Conservation (phyloP, 2,113 vertebrate species). For the Chlorodrepanis virens region DNA sequence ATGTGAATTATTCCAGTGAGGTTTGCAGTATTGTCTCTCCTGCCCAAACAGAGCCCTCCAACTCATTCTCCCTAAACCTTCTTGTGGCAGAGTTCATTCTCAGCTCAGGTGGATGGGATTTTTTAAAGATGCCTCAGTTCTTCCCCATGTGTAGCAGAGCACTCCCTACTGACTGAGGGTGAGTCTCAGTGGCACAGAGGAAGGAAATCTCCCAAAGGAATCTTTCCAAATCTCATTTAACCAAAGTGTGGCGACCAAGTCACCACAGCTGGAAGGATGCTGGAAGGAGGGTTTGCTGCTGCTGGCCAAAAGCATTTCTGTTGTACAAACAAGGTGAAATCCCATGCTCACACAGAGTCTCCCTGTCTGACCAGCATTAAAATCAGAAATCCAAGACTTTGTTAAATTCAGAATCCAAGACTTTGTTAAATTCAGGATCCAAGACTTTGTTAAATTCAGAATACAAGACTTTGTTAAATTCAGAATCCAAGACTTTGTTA, state of each 20-base stretch:
- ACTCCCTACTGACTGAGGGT: background rate
- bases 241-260: background rate
- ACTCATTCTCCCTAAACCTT: background rate
- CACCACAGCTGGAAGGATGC: background rate
- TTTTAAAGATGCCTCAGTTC: background rate
- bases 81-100: background rate
- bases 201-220: background rate
- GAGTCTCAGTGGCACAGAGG: background rate
- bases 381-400: background rate
- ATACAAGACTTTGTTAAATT: fast-evolving
- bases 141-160: fast-evolving
- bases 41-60: background rate
- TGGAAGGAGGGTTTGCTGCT: background rate
- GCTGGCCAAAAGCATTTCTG: background rate
- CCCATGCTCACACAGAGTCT: background rate
- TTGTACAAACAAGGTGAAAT: background rate
- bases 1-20: background rate
- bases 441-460: background rate
- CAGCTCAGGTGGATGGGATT: background rate
- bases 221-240: background rate
- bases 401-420: background rate
- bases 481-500: background rate
- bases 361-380: background rate
- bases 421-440: no score
- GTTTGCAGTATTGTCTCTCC: background rate